Evolutionary conservation across 1,140 invertebrate species (phyloP).

Genomic region (Zophobas atratus): DNA sequence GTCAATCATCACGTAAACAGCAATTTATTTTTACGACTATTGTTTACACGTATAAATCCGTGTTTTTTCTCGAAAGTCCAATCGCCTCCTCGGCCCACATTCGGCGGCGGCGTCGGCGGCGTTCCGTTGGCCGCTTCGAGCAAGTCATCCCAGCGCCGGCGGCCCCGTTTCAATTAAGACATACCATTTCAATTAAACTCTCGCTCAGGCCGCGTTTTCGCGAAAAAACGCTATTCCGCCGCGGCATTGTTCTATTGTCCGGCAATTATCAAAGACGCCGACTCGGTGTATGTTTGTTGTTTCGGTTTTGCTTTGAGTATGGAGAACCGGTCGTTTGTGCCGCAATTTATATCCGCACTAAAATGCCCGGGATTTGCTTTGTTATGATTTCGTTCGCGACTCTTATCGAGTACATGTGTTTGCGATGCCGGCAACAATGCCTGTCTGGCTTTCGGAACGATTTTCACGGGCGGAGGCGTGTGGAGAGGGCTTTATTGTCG

Average conservation of each 20-base stretch:
- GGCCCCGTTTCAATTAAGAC: conserved; percentile 2
- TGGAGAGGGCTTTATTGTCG: too few species aligned
- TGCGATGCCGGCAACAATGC: conserved; percentile 10
- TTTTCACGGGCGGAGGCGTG: too few species aligned
- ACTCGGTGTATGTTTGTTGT: conserved; percentile 26
- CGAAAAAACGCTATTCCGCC: conserved; percentile 20
- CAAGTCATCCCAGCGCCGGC: background rate
- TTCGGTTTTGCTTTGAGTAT: conserved; percentile 42
- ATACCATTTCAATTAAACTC: background rate
- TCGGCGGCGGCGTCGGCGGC: background rate
- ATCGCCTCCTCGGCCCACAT: background rate
- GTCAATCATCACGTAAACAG: background rate
- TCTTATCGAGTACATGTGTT: conserved; percentile 28
- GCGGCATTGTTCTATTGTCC: conserved; percentile 42
- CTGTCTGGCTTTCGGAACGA: background rate
- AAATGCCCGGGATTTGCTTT: conserved; percentile 32
- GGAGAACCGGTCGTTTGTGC: conserved; percentile 44
- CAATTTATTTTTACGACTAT: conserved; percentile 18
- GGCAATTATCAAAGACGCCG: conserved; percentile 46
- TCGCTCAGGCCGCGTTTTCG: background rate
- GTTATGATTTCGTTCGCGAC: conserved; percentile 12
- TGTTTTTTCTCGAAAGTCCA: background rate
- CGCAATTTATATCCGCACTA: conserved; percentile 43
- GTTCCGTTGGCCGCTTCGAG: background rate
- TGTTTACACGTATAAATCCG: background rate